Evolutionary conservation across 92 coral and sea anemone species (phyloP), one percentile per base, ranked within the genome.

Genomic region (Paramuricea clavata): DNA sequence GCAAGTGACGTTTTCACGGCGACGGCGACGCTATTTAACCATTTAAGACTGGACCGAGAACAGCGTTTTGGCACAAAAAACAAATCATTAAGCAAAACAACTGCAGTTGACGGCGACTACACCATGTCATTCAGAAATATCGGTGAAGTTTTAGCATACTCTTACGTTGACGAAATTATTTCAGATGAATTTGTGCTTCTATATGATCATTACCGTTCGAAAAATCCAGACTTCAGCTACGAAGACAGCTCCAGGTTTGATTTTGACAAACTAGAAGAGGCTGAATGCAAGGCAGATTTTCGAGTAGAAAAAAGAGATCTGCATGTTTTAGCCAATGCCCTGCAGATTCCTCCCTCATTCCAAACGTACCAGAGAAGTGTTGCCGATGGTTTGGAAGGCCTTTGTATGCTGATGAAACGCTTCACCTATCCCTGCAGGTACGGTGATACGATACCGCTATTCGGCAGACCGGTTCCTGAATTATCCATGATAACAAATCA

Each of bases 391-490:
- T n/a, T n/a, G n/a, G n/a, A n/a, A n/a, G n/a, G n/a, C n/a, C n/a
- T n/a, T n/a, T n/a, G n/a, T n/a, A n/a, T n/a, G n/a, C n/a, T n/a
- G n/a, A n/a, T n/a, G n/a, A n/a, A n/a, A n/a, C n/a, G n/a, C n/a
- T n/a, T n/a, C n/a, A n/a, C n/a, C n/a, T n/a, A n/a, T n/a, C n/a
- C n/a, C n/a, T n/a, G n/a, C n/a, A n/a, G 76, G n/a, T 69, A 27
- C 34, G 42, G 3, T 36, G 42, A 36, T 36, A 36, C 8, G 42
- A 36, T 36, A 36, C 42, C 42, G 2, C 42, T 36, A 36, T 36
- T 36, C 42, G 42, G 44, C 28, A 31, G 76, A 32, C 76, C 76
- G 35, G 76, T 69, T 69, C 76, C 76, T 69, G 76, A 69, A 69
- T 32, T 69, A 26, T 31, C 15, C 15, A 27, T 30, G 44, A 69